Percentiles rank a stretch among this genome's conserved stretches.
These are phyloP conservation scores for Astropecten irregularis DNA, from an alignment of 53 echinoderm and acorn worm genomes.

Conservation along the genomic window DNA sequence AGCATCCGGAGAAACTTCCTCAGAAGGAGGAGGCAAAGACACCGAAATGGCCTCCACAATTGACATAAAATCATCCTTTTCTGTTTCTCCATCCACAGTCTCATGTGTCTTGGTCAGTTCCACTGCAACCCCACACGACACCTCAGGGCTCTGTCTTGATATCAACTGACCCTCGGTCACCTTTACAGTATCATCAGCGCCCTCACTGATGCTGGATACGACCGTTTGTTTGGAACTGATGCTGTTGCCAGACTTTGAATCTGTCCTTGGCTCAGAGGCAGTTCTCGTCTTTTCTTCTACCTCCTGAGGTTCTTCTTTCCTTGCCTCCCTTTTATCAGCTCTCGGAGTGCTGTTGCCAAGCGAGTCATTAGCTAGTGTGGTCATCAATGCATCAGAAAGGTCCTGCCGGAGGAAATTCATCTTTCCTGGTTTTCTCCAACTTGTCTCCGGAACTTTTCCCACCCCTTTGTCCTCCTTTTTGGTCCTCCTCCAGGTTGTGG, in stretches of 20 bases:
- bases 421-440: too few species aligned
- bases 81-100: not conserved
- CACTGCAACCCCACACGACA: not conserved
- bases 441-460: too few species aligned
- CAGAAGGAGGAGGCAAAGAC: not conserved
- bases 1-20: not conserved
- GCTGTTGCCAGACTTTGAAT: too few species aligned
- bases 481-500: not conserved
- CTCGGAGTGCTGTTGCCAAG: not conserved
- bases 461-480: too few species aligned
- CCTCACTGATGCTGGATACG: too few species aligned
- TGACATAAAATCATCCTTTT: slow-evolving; percentile 25
- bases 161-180: too few species aligned
- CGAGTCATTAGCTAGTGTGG: not conserved
- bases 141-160: not conserved
- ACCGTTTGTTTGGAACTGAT: too few species aligned
- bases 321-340: not conserved
- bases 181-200: too few species aligned
- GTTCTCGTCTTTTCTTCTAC: not conserved
- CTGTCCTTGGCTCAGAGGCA: too few species aligned
- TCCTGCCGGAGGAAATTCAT: too few species aligned
- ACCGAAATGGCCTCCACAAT: not conserved
- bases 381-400: slow-evolving; percentile 2
- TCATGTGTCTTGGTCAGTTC: not conserved
- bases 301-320: not conserved